Evolutionary conservation across 2,113 vertebrate species (phyloP).

Genomic region (Cercocebus atys): DNA sequence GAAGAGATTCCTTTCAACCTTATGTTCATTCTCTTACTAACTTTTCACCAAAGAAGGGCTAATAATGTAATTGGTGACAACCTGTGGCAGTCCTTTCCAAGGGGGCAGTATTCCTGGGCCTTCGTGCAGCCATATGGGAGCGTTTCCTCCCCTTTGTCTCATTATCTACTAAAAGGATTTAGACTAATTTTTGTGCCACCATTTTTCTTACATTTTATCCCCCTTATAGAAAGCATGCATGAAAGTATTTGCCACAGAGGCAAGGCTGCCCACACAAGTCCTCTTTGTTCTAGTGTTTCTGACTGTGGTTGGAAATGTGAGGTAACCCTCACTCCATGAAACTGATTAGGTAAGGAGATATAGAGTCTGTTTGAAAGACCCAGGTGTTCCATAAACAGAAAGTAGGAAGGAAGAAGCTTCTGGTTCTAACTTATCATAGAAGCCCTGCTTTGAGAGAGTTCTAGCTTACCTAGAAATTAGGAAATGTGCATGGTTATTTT

Average conservation of each 20-base stretch:
- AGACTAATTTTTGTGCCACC: not conserved
- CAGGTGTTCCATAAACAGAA: not conserved
- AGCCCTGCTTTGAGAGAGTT: not conserved
- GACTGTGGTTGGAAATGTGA: not conserved
- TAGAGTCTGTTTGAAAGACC: not conserved
- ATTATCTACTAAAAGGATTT: not conserved
- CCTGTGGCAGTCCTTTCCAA: not conserved
- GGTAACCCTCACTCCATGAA: too few species aligned
- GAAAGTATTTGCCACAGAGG: not conserved
- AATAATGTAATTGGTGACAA: not conserved
- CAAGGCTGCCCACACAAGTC: not conserved
- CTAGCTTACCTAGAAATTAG: not conserved
- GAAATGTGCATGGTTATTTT: not conserved
- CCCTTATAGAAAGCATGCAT: not conserved
- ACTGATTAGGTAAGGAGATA: not conserved
- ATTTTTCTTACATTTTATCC: not conserved
- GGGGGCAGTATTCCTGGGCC: too few species aligned
- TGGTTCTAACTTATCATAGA: not conserved
- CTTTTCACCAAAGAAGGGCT: not conserved
- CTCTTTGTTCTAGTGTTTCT: not conserved
- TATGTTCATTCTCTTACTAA: not conserved
- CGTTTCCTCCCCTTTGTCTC: not conserved
- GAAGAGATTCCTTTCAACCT: not conserved
- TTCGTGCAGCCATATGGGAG: not conserved
- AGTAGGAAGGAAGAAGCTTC: not conserved